Percentiles rank a stretch among this genome's conserved stretches.
These are phyloP conservation scores for Gortyna flavago DNA, from an alignment of 2,888 invertebrate genomes.

Conservation along the genomic window DNA sequence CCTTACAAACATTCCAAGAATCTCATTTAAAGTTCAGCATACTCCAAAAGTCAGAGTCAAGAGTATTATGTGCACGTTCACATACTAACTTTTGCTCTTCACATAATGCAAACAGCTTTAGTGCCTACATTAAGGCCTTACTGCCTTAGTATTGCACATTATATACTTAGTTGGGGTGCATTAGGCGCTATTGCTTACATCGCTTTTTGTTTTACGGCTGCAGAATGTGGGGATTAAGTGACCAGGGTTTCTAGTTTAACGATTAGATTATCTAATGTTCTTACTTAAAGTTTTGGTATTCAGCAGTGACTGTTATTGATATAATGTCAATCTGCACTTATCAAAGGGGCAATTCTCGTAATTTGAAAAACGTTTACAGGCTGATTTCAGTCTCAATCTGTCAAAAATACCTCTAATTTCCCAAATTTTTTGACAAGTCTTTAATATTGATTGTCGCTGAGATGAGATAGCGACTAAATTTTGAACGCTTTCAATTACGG, in stretches of 20 bases:
- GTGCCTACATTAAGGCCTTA: slow-evolving; percentile 69
- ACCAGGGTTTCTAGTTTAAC: slow-evolving; percentile 28
- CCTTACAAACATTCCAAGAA: slow-evolving; percentile 80
- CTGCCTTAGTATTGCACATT: slow-evolving; percentile 70
- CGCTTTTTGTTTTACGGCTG: slow-evolving; percentile 46
- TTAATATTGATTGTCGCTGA: too few species aligned
- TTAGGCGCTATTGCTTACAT: slow-evolving; percentile 60
- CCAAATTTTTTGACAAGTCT: too few species aligned
- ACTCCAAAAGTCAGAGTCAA: slow-evolving; percentile 76
- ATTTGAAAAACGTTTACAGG: too few species aligned
- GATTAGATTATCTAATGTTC: neutral
- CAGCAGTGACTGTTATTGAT: neutral
- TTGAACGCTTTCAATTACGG: too few species aligned
- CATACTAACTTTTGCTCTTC: slow-evolving; percentile 70
- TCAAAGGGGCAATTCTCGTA: too few species aligned
- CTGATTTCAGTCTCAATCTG: too few species aligned
- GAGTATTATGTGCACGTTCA: slow-evolving; percentile 74
- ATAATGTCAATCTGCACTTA: too few species aligned
- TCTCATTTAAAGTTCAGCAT: slow-evolving; percentile 83
- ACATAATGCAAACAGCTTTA: slow-evolving; percentile 73
- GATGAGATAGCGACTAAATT: too few species aligned
- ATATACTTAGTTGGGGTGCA: slow-evolving; percentile 64
- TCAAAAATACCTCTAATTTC: too few species aligned
- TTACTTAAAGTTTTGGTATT: slow-evolving; percentile 2
- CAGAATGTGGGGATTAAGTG: slow-evolving; percentile 31